phyloP scores from a whole-genome alignment of 2,113 vertebrate species.

The Notarius lentiginosus region DNA sequence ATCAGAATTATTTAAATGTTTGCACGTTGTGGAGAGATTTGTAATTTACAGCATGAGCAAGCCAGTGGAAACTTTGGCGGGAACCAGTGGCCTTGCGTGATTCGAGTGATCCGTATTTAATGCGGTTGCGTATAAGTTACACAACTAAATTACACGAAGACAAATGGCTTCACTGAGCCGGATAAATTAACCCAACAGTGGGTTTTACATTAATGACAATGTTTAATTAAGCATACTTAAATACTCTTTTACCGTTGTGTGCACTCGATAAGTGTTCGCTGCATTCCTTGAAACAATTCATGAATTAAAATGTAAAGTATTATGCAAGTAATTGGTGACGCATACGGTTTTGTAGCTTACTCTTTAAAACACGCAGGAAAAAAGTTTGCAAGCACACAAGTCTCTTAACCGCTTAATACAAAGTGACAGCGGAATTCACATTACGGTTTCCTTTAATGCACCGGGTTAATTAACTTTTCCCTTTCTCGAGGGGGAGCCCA shows the following conservation, averaged over 20 bases:
- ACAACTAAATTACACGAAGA: slow-evolving; percentile 1
- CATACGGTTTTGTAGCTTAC: not conserved
- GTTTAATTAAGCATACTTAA: not conserved
- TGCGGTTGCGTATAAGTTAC: not conserved
- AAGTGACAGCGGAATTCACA: slow-evolving; percentile 40
- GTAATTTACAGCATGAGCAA: not conserved
- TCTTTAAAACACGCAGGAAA: not conserved
- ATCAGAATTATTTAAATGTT: not conserved
- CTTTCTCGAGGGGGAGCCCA: slow-evolving; percentile 14
- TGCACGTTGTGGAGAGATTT: not conserved
- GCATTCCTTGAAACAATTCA: not conserved
- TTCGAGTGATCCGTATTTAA: not conserved
- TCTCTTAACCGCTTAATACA: not conserved
- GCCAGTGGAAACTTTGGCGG: not conserved
- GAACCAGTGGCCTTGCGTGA: not conserved
- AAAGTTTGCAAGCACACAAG: slow-evolving; percentile 1
- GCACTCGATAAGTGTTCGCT: not conserved
- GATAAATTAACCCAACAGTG: not conserved
- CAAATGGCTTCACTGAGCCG: not conserved
- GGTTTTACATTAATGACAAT: not conserved
- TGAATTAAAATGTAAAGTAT: not conserved
- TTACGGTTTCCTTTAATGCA: slow-evolving; percentile 15
- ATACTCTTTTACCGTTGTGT: not conserved
- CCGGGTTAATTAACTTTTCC: slow-evolving; percentile 42
- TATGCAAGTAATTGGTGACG: not conserved